Evolutionary conservation across 2,797 vertebrate species (phyloP).

Genomic region (Synanceia verrucosa): DNA sequence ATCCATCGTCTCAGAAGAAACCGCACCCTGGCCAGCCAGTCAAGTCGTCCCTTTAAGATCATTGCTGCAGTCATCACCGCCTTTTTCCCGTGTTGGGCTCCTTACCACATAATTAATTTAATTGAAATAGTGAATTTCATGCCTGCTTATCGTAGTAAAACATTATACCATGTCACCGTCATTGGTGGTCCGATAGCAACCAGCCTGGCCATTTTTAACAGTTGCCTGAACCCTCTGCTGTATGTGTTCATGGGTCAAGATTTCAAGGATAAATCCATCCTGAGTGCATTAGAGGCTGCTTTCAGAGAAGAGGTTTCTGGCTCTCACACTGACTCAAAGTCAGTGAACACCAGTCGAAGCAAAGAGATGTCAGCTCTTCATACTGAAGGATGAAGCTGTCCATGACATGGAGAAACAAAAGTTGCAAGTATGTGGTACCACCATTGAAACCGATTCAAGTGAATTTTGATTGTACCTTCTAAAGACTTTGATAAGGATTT

Average conservation of each 20-base stretch:
- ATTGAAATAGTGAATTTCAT: constrained; percentile 82
- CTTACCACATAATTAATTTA: constrained; percentile 86
- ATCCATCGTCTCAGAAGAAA: constrained; percentile 82
- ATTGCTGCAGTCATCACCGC: constrained; percentile 87
- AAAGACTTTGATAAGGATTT: not conserved
- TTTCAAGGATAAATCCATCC: constrained; percentile 84
- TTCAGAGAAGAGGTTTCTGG: constrained; percentile 82
- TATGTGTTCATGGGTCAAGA: constrained; percentile 88
- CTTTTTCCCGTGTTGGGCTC: constrained; percentile 93
- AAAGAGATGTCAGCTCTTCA: constrained; percentile 79
- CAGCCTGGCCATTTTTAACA: constrained; percentile 83
- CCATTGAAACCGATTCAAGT: not conserved
- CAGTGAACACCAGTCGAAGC: constrained; percentile 65
- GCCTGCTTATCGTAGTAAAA: constrained; percentile 44
- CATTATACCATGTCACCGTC: constrained; percentile 58
- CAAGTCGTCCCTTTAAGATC: constrained; percentile 86
- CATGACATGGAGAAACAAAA: too few species aligned
- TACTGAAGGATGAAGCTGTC: constrained; percentile 64
- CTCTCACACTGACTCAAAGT: constrained; percentile 77
- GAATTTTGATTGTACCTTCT: not conserved
- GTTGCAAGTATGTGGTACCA: not conserved
- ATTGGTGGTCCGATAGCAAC: constrained; percentile 79
- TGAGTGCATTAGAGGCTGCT: constrained; percentile 82
- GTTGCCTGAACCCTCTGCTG: constrained; percentile 85
- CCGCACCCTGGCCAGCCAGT: constrained; percentile 79